A percentile compares a stretch with the other conserved stretches of the same genome.
phyloP scores from a whole-genome alignment of 1,140 invertebrate genomes.

The Cyclina sinensis region DNA sequence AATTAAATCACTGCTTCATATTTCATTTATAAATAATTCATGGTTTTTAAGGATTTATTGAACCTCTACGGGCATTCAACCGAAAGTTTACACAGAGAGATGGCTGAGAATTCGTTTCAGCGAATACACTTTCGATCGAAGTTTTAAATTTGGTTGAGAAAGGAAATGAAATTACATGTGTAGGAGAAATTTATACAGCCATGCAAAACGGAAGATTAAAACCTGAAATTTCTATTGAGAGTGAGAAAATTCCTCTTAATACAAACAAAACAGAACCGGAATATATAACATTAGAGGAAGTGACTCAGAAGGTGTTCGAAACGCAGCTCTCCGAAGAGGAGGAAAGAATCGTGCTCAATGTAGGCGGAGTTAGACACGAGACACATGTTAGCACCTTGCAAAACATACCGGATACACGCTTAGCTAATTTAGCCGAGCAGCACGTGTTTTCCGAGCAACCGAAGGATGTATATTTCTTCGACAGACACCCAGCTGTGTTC shows the following conservation, averaged over 20 bases:
- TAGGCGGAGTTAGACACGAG: slow-evolving; percentile 98
- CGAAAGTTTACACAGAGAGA: no score
- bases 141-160: no score
- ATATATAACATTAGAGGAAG: slow-evolving; percentile 36
- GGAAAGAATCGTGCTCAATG: slow-evolving; percentile 95
- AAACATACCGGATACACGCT: slow-evolving; percentile 84
- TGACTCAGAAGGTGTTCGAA: slow-evolving; percentile 26
- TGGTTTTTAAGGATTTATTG: no score
- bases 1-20: no score
- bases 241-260: slow-evolving; percentile 36
- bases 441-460: slow-evolving; percentile 76
- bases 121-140: no score
- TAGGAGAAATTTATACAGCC: not conserved
- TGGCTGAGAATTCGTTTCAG: no score
- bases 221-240: slow-evolving; percentile 60
- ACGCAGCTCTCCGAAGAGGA: slow-evolving; percentile 68
- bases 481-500: slow-evolving; percentile 86
- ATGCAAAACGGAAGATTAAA: slow-evolving; percentile 47
- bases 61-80: no score
- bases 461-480: slow-evolving; percentile 86
- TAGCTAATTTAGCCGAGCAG: slow-evolving; percentile 80
- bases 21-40: no score
- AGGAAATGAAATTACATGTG: no score
- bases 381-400: slow-evolving; percentile 92
- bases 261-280: not conserved